Evolutionary conservation across 2,797 vertebrate species (phyloP), one percentile per base, ranked within the genome.

Genomic region (Knipowitschia caucasica): DNA sequence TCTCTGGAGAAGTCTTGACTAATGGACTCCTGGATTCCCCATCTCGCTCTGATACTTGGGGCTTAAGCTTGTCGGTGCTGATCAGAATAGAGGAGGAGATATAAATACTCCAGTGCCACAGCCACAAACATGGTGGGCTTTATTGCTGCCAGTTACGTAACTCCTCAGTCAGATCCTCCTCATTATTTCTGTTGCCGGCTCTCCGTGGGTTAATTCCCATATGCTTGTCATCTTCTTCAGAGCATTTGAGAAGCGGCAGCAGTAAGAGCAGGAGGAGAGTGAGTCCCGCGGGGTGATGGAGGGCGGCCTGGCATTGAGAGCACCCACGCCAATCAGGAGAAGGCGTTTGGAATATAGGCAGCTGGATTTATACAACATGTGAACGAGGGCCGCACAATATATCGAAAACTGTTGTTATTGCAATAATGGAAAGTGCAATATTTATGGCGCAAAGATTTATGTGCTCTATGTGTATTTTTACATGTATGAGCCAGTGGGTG

Each of bases 121-220:
- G 72, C 54, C 63, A 60, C 61, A 73, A 81, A 82, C 66, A 81
- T 69, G 56, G 71, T 81, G 80, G 77, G 78, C 77, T 24, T 70
- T 34, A 52, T 77, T 77, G 75, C 79, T 69, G 73, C 54, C 45
- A 34, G 78, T 89, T 89, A 77, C 73, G 25, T 83, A 86, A 87
- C 78, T 70, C 64, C 14, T 69, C 59, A 84, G 75, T 84, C 82
- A 75, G 62, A 83, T 84, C 80, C 77, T 63, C 65, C 79, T 84
- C 75, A 79, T 86, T 84, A 86, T 88, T 78, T 81, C 75, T 80
- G 71, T 83, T 68, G 56, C 69, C 29, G 46, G 76, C 72, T 80
- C 73, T 81, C 75, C 36, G 73, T 62, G 52, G 70, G 70, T 79
- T 85, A 72, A 83, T 85, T 75, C 80, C 71, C 62, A 55, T 5